These are phyloP conservation scores for Lasioglossum zephyrum DNA, from an alignment of 2,888 invertebrate species.

Conservation along the genomic window DNA sequence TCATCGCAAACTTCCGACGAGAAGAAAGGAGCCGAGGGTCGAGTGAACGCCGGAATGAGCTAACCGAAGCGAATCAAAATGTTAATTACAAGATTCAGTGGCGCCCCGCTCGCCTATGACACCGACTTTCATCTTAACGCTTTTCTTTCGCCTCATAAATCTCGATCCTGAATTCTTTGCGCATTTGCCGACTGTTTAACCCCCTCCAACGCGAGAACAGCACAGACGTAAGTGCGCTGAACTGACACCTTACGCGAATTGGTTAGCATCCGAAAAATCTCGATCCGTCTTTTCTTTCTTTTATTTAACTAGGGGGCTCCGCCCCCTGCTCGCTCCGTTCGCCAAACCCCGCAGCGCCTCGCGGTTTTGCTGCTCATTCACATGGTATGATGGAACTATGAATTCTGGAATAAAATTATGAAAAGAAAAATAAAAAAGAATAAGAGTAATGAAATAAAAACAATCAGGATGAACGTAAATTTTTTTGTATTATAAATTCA, in stretches of 20 bases:
- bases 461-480: no score
- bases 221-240: background rate
- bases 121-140: slow-evolving; percentile 9
- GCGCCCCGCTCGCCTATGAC: background rate
- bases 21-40: slow-evolving; percentile 1
- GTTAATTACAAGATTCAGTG: slow-evolving; percentile 62
- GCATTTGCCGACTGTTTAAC: background rate
- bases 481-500: no score
- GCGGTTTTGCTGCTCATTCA: no score
- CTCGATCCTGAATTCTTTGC: slow-evolving; percentile 41
- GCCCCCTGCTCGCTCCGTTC: no score
- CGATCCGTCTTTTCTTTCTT: no score
- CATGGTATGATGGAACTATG: no score
- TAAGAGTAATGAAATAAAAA: no score
- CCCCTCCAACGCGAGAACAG: background rate
- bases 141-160: slow-evolving; percentile 49
- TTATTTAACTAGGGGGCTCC: no score
- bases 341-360: no score
- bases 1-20: slow-evolving; percentile 35
- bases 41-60: background rate
- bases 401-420: no score
- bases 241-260: background rate
- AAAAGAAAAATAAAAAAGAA: no score
- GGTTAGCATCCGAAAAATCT: background rate
- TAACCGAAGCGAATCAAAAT: slow-evolving; percentile 59